Conservation (phyloP, 2,888 invertebrate genomes). For the Yponomeuta plumbellus region DNA sequence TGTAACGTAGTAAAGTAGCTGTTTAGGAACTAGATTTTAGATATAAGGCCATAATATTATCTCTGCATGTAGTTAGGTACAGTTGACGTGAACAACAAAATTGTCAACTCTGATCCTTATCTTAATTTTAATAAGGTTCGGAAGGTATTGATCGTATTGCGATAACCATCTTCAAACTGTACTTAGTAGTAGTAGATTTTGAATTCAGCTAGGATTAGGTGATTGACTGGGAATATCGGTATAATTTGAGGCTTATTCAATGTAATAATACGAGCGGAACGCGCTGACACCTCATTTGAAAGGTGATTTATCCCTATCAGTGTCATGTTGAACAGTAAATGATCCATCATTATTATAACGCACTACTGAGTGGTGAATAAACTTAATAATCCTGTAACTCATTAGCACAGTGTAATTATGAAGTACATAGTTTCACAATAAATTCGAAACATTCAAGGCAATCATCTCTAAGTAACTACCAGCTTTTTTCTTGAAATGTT, state of each 20-base stretch:
- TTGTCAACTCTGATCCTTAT: neutral
- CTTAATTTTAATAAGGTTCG: neutral
- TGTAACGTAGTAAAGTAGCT: neutral
- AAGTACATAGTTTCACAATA: neutral
- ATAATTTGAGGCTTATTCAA: constrained; percentile 17
- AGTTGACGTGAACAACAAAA: neutral
- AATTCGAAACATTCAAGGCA: neutral
- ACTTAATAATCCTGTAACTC: neutral
- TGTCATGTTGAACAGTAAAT: constrained; percentile 24
- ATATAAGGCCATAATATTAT: neutral
- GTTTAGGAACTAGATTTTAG: neutral
- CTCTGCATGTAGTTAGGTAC: neutral
- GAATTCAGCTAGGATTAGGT: constrained; percentile 56
- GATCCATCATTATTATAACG: constrained; percentile 1
- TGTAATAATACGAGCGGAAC: neutral
- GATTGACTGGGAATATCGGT: constrained; percentile 45
- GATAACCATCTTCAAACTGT: constrained; percentile 13
- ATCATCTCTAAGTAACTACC: too few relatives aligned
- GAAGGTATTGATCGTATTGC: neutral
- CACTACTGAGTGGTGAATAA: neutral
- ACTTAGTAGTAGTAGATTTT: constrained; percentile 40
- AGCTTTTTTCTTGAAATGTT: neutral
- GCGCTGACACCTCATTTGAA: constrained; percentile 30
- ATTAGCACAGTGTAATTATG: neutral
- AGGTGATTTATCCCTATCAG: constrained; percentile 44